phyloP scores from a whole-genome alignment of 2,113 vertebrate species.

The Saiga tatarica region DNA sequence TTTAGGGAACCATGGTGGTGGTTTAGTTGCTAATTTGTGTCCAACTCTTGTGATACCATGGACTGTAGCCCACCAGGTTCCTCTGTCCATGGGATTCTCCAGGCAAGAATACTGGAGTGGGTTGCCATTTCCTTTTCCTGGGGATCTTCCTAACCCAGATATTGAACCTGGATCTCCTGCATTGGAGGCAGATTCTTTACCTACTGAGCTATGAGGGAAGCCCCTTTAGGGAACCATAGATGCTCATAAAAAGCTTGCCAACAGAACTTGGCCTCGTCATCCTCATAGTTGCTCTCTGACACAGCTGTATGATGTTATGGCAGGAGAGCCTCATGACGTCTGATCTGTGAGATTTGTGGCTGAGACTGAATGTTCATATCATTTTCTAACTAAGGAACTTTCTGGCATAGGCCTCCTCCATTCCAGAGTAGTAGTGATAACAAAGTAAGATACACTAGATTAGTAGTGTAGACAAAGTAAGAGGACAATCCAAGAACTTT shows the following conservation, averaged over 20 bases:
- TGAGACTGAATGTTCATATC: not conserved
- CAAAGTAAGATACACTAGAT: not conserved
- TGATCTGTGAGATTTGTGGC: not conserved
- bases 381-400: not conserved
- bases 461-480: not conserved
- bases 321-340: not conserved
- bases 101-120: not conserved
- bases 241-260: not conserved
- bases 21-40: not conserved
- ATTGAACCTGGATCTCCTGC: not conserved
- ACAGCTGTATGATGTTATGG: not conserved
- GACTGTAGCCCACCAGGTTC: not conserved
- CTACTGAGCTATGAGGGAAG: not conserved
- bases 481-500: not conserved
- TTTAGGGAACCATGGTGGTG: not conserved
- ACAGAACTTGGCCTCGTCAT: not conserved
- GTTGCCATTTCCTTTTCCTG: not conserved
- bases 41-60: not conserved
- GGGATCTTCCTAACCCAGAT: not conserved
- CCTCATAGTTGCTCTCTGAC: not conserved
- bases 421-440: not conserved
- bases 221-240: not conserved
- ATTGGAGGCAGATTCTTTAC: not conserved
- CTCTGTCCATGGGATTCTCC: not conserved
- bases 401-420: not conserved